Evolutionary conservation across 53 echinoderm and acorn worm genomes (phyloP).

Genomic region (Arbacia lixula): DNA sequence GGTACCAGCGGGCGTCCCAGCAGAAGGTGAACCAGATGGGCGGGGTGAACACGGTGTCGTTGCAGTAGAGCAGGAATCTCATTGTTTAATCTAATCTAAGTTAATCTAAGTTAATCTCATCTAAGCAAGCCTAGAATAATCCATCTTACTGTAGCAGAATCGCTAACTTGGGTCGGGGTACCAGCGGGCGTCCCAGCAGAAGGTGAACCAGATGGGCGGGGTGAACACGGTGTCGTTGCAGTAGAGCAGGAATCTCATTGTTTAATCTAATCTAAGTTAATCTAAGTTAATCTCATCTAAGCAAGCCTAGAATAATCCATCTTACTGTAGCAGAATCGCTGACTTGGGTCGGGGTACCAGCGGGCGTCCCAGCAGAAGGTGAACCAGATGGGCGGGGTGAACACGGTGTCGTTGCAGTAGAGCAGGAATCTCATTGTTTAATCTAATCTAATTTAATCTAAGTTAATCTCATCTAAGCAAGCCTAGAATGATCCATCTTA

Average conservation of each 20-base stretch:
- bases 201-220: constrained; percentile 41
- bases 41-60: constrained; percentile 34
- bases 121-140: no score
- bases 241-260: constrained; percentile 47
- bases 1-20: constrained; percentile 47
- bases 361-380: constrained; percentile 27
- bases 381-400: neutral
- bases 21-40: constrained; percentile 46
- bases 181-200: constrained; percentile 49
- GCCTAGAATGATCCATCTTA: neutral
- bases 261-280: no score
- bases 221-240: constrained; percentile 41
- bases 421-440: constrained; percentile 47
- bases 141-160: constrained; percentile 30
- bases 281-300: no score
- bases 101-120: no score
- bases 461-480: no score
- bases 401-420: constrained; percentile 43
- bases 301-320: no score
- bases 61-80: constrained; percentile 50
- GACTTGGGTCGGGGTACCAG: constrained; percentile 36
- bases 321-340: constrained; percentile 44
- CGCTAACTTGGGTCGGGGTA: constrained; percentile 34
- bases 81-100: no score
- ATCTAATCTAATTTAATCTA: no score